Evolutionary conservation across 2,113 vertebrate genomes (phyloP).

Genomic region (Pachyramphus minor): DNA sequence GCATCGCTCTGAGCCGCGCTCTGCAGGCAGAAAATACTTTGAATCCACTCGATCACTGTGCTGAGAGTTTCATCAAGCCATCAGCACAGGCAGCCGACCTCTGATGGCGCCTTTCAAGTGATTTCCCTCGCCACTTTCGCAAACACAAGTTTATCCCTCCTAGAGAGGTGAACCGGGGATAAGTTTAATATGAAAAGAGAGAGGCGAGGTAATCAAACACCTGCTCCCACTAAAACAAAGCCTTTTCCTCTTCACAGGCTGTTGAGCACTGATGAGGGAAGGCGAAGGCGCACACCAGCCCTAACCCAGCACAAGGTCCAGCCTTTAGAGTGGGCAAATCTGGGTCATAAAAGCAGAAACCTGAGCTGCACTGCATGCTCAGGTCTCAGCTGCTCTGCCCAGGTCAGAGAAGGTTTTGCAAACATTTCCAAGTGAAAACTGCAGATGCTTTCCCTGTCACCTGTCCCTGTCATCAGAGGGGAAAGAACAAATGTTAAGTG

Average conservation of each 20-base stretch:
- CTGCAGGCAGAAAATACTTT: background rate
- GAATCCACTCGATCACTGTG: too few species aligned
- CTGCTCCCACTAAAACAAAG: slow-evolving; percentile 53
- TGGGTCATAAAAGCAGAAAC: background rate
- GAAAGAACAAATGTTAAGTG: background rate
- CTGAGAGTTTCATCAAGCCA: background rate
- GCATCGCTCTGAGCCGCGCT: background rate
- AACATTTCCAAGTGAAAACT: background rate
- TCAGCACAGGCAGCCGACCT: background rate
- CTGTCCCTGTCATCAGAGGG: background rate
- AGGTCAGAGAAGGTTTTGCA: background rate
- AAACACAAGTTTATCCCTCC: slow-evolving; percentile 5
- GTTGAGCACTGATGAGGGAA: background rate
- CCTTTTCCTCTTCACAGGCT: slow-evolving; percentile 34
- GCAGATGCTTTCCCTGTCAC: background rate
- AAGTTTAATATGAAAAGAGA: slow-evolving; percentile 27
- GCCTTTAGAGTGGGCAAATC: background rate
- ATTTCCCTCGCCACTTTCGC: background rate
- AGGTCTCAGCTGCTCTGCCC: background rate
- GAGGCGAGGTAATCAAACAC: slow-evolving; percentile 18
- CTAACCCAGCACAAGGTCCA: background rate
- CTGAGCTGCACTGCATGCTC: rapidly evolving
- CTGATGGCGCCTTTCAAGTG: background rate
- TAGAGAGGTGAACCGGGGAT: background rate
- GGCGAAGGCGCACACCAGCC: background rate